Percentiles rank a stretch among this genome's conserved stretches.
phyloP scores from a whole-genome alignment of 2,113 vertebrate species.

The Trogon surrucura region DNA sequence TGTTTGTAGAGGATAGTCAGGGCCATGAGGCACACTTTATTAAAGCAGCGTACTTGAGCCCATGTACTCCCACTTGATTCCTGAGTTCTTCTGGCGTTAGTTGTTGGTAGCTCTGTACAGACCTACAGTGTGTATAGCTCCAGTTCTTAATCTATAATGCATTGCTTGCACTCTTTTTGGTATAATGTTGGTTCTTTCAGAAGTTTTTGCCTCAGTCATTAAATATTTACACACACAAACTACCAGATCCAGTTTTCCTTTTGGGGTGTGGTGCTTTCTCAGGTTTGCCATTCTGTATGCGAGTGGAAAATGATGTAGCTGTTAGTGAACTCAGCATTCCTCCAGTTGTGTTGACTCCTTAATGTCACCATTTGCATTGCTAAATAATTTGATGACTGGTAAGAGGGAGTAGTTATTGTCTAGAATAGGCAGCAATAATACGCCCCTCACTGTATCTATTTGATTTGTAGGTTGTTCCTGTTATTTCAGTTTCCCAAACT shows the following conservation, averaged over 20 bases:
- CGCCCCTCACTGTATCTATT: not conserved
- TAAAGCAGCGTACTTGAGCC: not conserved
- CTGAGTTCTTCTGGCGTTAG: not conserved
- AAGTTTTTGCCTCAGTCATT: not conserved
- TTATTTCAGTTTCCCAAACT: not conserved
- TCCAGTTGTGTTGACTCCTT: not conserved
- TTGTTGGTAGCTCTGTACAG: not conserved
- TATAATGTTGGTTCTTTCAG: not conserved
- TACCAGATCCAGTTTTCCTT: not conserved
- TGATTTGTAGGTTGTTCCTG: slow-evolving; percentile 17
- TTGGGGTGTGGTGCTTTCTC: not conserved
- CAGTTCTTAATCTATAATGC: not conserved
- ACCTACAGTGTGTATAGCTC: not conserved
- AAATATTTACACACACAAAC: not conserved
- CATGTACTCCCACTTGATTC: not conserved
- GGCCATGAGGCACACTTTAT: not conserved
- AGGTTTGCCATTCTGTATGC: not conserved
- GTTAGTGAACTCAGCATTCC: not conserved
- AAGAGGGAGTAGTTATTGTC: not conserved
- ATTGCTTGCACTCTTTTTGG: not conserved
- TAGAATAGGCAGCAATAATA: not conserved
- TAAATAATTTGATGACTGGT: slow-evolving; percentile 6
- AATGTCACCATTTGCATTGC: not conserved
- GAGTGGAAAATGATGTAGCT: not conserved
- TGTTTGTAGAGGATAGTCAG: not conserved